These are phyloP conservation scores for Erythrocercus mccallii DNA, from an alignment of 2,113 vertebrate genomes.

Conservation along the genomic window DNA sequence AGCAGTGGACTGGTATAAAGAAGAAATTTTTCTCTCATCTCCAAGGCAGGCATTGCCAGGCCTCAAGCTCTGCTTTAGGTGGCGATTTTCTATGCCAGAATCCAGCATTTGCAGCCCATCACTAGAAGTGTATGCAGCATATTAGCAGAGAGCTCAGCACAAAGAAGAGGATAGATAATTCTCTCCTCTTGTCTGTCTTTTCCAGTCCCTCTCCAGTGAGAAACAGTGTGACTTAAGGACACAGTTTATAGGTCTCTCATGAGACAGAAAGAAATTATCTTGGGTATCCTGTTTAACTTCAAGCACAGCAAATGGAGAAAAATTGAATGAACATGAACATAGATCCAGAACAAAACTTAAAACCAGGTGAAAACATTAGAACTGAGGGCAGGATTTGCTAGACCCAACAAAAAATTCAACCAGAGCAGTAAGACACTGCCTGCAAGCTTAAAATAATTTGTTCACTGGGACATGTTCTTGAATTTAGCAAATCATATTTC, in stretches of 20 bases:
- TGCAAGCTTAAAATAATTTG: neutral
- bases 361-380: neutral
- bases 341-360: neutral
- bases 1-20: neutral
- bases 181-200: neutral
- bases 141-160: neutral
- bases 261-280: neutral
- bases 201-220: neutral
- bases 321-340: neutral
- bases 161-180: neutral
- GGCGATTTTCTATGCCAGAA: neutral
- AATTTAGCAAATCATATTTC: neutral
- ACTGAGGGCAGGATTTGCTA: neutral
- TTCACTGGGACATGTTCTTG: neutral
- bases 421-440: neutral
- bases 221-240: neutral
- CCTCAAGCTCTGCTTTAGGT: neutral
- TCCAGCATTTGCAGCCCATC: neutral
- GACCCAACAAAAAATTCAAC: neutral
- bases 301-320: neutral
- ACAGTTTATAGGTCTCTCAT: neutral
- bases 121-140: neutral
- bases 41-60: neutral
- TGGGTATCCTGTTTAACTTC: neutral
- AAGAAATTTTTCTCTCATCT: neutral